A percentile compares a stretch with the other conserved stretches of the same genome.
Evolutionary conservation across 1,140 invertebrate genomes (phyloP).

Genomic region (Sarcophaga bullata): DNA sequence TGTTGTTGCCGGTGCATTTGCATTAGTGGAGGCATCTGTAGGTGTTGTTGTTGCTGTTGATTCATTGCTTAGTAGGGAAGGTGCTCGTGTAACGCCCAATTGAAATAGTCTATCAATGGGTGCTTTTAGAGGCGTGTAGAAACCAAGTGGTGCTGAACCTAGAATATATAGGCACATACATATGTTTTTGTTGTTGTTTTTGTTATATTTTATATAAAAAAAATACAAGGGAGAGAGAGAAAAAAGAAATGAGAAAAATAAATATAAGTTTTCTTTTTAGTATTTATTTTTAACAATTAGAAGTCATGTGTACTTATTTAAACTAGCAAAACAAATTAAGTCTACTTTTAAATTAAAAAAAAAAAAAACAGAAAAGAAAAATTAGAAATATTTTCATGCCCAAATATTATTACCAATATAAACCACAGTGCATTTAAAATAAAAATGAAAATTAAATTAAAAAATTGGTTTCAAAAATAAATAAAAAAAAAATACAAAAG

Average conservation of each 20-base stretch:
- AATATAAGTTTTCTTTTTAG: not conserved
- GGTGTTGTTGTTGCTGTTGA: constrained; percentile 43
- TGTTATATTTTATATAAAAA: no score
- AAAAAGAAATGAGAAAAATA: not conserved
- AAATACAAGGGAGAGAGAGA: not conserved
- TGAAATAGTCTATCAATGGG: constrained; percentile 71
- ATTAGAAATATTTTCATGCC: no score
- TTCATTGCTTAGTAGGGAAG: constrained; percentile 41
- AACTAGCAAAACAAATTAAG: not conserved
- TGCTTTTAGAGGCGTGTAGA: constrained; percentile 73
- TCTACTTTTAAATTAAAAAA: no score
- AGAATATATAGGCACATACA: constrained; percentile 34
- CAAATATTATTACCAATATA: not conserved
- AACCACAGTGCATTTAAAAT: constrained; percentile 14
- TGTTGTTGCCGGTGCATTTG: constrained; percentile 44
- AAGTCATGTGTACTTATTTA: not conserved
- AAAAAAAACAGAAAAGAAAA: no score
- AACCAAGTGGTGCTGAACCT: constrained; percentile 68
- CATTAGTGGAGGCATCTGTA: constrained; percentile 18
- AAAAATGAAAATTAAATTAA: constrained; percentile 28
- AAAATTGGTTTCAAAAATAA: not conserved
- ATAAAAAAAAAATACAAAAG: not conserved
- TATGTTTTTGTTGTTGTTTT: no score
- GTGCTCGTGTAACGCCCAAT: constrained; percentile 71
- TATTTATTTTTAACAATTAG: not conserved